Percentiles rank a stretch among this genome's conserved stretches.
These are phyloP conservation scores for Tribolium castaneum DNA, from an alignment of 1,140 invertebrate genomes.

Conservation along the genomic window DNA sequence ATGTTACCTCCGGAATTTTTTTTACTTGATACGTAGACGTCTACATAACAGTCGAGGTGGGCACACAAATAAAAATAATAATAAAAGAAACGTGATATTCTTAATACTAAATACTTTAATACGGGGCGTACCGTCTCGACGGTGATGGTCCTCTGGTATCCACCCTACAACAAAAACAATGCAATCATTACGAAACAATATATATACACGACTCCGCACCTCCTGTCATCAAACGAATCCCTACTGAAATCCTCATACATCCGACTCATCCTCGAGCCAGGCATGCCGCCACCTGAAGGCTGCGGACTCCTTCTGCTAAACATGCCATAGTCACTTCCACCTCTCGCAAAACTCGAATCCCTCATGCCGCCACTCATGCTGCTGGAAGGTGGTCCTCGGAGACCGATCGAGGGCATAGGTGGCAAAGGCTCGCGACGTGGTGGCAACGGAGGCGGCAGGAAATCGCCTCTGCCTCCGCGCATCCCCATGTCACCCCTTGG, in stretches of 20 bases:
- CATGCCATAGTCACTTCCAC: constrained; percentile 79
- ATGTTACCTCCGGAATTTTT: background rate
- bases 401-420: constrained; percentile 72
- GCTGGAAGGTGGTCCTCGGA: constrained; percentile 68
- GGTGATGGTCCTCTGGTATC: constrained; percentile 80
- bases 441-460: constrained; percentile 72
- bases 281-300: constrained; percentile 63
- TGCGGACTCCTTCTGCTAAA: constrained; percentile 84
- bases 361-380: constrained; percentile 63
- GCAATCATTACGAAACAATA: constrained; percentile 32
- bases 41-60: background rate
- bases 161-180: constrained; percentile 70
- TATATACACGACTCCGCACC: constrained; percentile 68
- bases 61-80: background rate
- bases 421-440: constrained; percentile 74
- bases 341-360: constrained; percentile 64
- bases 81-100: constrained; percentile 2
- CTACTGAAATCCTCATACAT: constrained; percentile 88
- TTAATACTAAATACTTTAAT: constrained; percentile 66
- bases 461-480: constrained; percentile 74
- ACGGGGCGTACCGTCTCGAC: constrained; percentile 82
- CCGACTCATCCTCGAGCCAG: constrained; percentile 66
- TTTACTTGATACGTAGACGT: background rate
- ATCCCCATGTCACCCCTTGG: constrained; percentile 70
- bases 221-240: constrained; percentile 85